Base-by-base conservation (phyloP, 1,140 invertebrate genomes). In the Ceratosolen fusciceps region DNA sequence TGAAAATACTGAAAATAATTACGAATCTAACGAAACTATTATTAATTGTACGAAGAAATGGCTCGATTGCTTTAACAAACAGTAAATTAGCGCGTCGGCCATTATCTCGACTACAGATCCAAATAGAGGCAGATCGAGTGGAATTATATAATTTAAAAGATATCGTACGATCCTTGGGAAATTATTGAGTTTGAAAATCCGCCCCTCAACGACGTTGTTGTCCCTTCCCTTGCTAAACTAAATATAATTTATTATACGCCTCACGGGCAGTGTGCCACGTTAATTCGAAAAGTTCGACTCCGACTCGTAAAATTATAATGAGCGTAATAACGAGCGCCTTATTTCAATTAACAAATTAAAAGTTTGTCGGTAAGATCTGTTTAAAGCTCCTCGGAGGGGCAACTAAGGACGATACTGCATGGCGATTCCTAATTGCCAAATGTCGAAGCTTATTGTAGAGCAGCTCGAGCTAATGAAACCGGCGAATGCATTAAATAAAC, bases 281-380 rank as follows among this genome's bases (percentile, higher is more conserved):
- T 68, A 47, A 68, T 68, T 47, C 47, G 19, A 68, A 26, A 65
- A 65, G 31, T 65, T 65, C 34, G 31, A 8, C 24, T 68, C 8
- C 34, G 31, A 8, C 24, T 68, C 8, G 24, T 43, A 68, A 47
- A 68, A 47, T 43, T 68, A 47, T 68, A 47, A 68, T 47, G 47
- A 68, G 39, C n/a, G 39, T 68, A 26, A 68, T 68, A 47, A 68
- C 47, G 39, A 68, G 60, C 21, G 26, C 31, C 19, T 37, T 65
- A 65, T 65, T 65, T 37, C 16, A 65, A 65, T 65, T 31, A 65
- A 65, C 37, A 19, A n/a, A 65, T 65, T 65, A 65, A 65, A 65
- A 65, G 60, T 65, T 65, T 60, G 10, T n/a, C 1, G 37, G 60
- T 31, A 65, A 65, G 60, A 65, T 31, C 34, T 37, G 26, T 65